Conservation (phyloP, 1,140 invertebrate genomes). For the Procambarus virginalis region DNA sequence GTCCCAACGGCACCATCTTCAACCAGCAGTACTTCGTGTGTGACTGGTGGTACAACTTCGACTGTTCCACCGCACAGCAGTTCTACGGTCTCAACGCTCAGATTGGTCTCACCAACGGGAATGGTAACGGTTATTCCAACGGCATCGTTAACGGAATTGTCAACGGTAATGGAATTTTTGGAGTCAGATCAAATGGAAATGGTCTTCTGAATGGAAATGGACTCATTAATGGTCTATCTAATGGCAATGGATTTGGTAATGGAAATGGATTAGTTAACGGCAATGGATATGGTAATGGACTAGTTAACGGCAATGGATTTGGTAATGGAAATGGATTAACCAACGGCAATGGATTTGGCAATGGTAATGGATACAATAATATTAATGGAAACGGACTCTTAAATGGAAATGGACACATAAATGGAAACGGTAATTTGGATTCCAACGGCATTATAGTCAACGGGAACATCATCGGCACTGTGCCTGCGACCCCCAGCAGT, state of each 20-base stretch:
- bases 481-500: too few relatives aligned
- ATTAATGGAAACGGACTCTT: neutral
- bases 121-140: slow-evolving; percentile 18
- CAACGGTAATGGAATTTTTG: too few relatives aligned
- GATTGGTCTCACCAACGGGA: neutral
- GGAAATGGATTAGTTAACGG: neutral
- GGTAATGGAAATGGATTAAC: neutral
- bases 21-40: slow-evolving; percentile 14
- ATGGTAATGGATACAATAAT: neutral
- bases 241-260: neutral
- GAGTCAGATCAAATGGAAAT: too few relatives aligned
- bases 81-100: slow-evolving; percentile 23
- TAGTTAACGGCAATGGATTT: neutral
- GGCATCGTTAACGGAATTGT: too few relatives aligned
- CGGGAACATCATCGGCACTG: neutral
- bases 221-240: neutral
- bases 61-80: slow-evolving; percentile 6
- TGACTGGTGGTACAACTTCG: slow-evolving; percentile 16
- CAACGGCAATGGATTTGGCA: neutral
- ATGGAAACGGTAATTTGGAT: neutral
- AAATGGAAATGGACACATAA: neutral
- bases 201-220: neutral
- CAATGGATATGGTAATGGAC: neutral
- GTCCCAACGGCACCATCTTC: slow-evolving; percentile 13
- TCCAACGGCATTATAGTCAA: neutral